A percentile compares a stretch with the other conserved stretches of the same genome.
phyloP scores from a whole-genome alignment of 2,113 vertebrate genomes.

The Nerophis ophidion region DNA sequence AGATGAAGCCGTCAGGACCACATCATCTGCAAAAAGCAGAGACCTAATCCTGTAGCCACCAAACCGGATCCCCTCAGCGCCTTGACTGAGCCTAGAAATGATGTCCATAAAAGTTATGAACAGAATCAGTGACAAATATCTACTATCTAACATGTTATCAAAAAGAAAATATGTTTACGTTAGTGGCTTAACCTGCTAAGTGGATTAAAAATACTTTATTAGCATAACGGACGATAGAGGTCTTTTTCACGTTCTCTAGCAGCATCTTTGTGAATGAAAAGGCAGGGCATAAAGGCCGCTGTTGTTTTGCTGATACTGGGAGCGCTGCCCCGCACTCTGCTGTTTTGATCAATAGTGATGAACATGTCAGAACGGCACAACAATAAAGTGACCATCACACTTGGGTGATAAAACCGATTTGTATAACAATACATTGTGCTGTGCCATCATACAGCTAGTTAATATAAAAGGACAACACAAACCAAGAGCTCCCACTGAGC shows the following conservation, averaged over 20 bases:
- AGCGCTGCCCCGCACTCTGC: slow-evolving; percentile 3
- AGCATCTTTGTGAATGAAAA: slow-evolving; percentile 11
- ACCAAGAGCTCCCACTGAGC: slow-evolving; percentile 20
- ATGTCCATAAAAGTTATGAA: too few species aligned
- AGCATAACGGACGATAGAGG: too few species aligned
- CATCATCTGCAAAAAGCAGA: too few species aligned
- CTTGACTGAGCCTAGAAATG: too few species aligned
- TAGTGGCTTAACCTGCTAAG: too few species aligned
- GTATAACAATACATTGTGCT: slow-evolving; percentile 68
- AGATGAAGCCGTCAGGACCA: too few species aligned
- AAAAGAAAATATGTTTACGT: too few species aligned
- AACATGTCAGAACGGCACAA: slow-evolving; percentile 52
- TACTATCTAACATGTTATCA: too few species aligned
- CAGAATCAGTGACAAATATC: too few species aligned
- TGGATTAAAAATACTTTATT: too few species aligned
- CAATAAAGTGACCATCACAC: slow-evolving; percentile 37
- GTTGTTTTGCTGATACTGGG: slow-evolving; percentile 49
- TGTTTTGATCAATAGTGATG: slow-evolving; percentile 58
- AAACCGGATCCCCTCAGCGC: too few species aligned
- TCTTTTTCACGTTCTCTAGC: background rate
- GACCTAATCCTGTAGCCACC: too few species aligned
- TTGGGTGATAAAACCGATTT: slow-evolving; percentile 44
- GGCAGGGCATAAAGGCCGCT: slow-evolving; percentile 2
- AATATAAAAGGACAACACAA: slow-evolving; percentile 50
- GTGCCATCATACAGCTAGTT: slow-evolving; percentile 59